Base-by-base conservation (phyloP, 2,797 vertebrate species). In the Aphelocoma californica region DNA sequence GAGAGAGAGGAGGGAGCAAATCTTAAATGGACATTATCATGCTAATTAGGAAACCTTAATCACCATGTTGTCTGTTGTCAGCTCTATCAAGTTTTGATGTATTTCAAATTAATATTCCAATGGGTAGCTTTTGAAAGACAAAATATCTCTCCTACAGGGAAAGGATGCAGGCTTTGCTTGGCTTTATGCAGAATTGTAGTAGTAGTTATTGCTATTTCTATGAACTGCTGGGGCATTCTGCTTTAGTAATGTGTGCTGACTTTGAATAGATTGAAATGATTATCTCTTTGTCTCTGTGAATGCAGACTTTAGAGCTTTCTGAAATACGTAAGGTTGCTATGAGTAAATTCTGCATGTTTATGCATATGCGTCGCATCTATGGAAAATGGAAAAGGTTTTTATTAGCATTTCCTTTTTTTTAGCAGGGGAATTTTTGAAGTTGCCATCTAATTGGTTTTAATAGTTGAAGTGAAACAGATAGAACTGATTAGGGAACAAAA, bases 341-440 rank as follows among this genome's bases (percentile, higher is more conserved):
- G 67, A 89, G 60, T 89, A 82, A 89, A 58, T 86, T 69, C 58
- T 86, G 17, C 32, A 2, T 62, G 5, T 82, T 89, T 54, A 31
- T 80, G 42, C 38, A 3, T 47, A 24, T 34, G 13, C 0, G 0
- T 57, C 0, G 0, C 25, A 34, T 78, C 40, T 79, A 1, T 73
- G 45, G 54, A 42, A 83, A 62, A 69, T 38, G 28, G 38, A 72
- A 53, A 61, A 60, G 9, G 5, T 15, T 74, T 90, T 78, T 86
- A 62, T 89, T 87, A 89, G 45, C 25, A 24, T 82, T 93, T 85
- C 36, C 15, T 70, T 78, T 83, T 81, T 74, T 83, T 47, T 69
- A 51, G n/a, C 26, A 40, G 38, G 11, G 56, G 11, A 81, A 28
- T 24, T 14, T 48, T 74, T 93, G 79, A 86, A 67, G 58, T 62